A percentile compares a stretch with the other conserved stretches of the same genome.
Evolutionary conservation across 2,797 vertebrate genomes (phyloP).

Genomic region (Myripristis jacobus): DNA sequence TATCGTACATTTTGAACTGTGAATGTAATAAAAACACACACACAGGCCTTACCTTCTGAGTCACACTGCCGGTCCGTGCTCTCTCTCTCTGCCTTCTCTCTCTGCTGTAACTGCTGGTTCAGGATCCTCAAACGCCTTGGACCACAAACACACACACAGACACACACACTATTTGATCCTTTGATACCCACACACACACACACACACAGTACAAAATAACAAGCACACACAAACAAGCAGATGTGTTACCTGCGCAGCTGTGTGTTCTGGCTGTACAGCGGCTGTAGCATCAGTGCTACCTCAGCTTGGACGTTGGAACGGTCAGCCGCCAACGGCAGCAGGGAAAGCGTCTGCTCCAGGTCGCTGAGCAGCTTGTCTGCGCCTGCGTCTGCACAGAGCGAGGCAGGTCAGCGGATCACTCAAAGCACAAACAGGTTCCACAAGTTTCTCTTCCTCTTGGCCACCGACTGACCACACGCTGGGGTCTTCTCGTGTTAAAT

Average conservation of each 20-base stretch:
- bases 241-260: slow-evolving; percentile 85
- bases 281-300: slow-evolving; percentile 82
- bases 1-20: too few relatives aligned
- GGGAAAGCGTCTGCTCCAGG: slow-evolving; percentile 82
- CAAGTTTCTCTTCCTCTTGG: too few relatives aligned
- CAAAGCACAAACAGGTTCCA: too few relatives aligned
- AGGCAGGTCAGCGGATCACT: background rate
- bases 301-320: slow-evolving; percentile 78
- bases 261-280: slow-evolving; percentile 86
- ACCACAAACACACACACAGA: slow-evolving; percentile 23
- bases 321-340: slow-evolving; percentile 76
- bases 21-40: too few relatives aligned
- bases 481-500: too few relatives aligned
- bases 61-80: slow-evolving; percentile 66
- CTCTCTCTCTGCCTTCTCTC: slow-evolving; percentile 79
- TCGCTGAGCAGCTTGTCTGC: slow-evolving; percentile 84
- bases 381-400: slow-evolving; percentile 77
- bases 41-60: slow-evolving; percentile 82
- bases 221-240: background rate
- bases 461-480: too few relatives aligned
- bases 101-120: slow-evolving; percentile 87
- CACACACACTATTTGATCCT: background rate
- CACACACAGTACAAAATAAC: too few relatives aligned
- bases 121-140: slow-evolving; percentile 85
- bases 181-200: too few relatives aligned